Percentiles rank a stretch among this genome's conserved stretches.
These are phyloP conservation scores for Asarcornis scutulata DNA, from an alignment of 2,113 vertebrate genomes.

Conservation along the genomic window DNA sequence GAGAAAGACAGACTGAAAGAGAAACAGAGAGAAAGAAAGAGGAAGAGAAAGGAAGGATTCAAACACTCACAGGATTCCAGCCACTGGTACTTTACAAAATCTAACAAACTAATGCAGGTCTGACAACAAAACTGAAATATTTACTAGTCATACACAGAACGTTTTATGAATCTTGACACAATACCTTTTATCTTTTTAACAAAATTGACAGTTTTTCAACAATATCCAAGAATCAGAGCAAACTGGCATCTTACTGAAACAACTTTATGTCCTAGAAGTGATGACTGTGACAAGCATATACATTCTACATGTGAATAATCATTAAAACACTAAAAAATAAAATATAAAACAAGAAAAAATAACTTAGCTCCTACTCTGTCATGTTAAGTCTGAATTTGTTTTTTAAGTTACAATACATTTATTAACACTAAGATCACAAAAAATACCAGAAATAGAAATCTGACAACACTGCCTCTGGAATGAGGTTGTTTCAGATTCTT, in stretches of 20 bases:
- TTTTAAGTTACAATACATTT: conserved; percentile 38
- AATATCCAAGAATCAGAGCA: background rate
- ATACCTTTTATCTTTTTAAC: background rate
- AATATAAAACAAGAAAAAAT: background rate
- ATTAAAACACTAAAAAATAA: background rate
- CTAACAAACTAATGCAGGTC: background rate
- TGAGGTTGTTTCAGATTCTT: conserved; percentile 63
- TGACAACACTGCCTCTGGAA: conserved; percentile 58
- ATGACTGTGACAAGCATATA: background rate
- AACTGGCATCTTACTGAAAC: background rate
- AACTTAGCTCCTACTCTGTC: background rate
- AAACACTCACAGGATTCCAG: background rate
- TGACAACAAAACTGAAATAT: background rate
- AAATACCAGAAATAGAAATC: conserved; percentile 57
- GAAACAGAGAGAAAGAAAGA: background rate
- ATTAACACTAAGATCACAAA: conserved; percentile 10
- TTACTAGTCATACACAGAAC: background rate
- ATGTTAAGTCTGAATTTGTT: background rate
- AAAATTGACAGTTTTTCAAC: background rate
- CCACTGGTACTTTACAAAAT: background rate
- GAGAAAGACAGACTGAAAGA: background rate
- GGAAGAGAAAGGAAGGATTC: background rate
- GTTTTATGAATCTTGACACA: background rate
- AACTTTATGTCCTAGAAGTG: background rate
- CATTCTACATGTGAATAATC: background rate